Conservation (phyloP, 2,113 vertebrate genomes). For the Miniopterus natalensis region DNA sequence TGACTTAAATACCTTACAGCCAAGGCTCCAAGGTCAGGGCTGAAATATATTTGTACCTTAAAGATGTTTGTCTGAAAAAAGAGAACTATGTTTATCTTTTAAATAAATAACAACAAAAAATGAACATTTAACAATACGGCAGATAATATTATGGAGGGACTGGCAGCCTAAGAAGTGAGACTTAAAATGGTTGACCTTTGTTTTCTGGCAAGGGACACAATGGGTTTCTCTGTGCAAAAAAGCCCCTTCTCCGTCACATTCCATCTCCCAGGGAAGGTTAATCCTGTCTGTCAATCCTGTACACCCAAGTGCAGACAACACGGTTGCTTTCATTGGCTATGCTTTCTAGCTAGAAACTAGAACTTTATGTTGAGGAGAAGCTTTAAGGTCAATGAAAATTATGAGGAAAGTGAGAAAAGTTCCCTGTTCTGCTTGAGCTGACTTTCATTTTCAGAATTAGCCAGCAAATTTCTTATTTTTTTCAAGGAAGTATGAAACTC, state of each 20-base stretch:
- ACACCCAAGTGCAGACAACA: background rate
- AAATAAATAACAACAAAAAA: conserved; percentile 24
- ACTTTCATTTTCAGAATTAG: conserved; percentile 57
- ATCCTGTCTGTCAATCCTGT: background rate
- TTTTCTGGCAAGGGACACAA: background rate
- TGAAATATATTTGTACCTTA: background rate
- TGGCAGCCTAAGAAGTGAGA: background rate
- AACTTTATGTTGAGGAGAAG: conserved; percentile 2
- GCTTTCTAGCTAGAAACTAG: conserved; percentile 56
- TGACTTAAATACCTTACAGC: background rate
- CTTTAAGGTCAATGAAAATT: conserved; percentile 54
- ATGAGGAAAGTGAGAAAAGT: background rate
- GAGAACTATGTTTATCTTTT: conserved; percentile 8
- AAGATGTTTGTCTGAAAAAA: background rate
- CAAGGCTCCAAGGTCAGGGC: background rate
- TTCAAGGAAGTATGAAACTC: background rate
- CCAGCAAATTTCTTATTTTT: conserved; percentile 44
- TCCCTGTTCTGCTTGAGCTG: conserved; percentile 21
- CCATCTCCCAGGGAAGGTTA: background rate
- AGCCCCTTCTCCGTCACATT: background rate
- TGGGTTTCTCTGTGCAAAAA: background rate
- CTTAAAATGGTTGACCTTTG: background rate
- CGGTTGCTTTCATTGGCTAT: background rate
- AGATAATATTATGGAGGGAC: background rate
- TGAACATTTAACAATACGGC: background rate